Percentiles rank a stretch among this genome's conserved stretches.
phyloP scores from a whole-genome alignment of 2,888 invertebrate species.

The Drosophila sordidapex region DNA sequence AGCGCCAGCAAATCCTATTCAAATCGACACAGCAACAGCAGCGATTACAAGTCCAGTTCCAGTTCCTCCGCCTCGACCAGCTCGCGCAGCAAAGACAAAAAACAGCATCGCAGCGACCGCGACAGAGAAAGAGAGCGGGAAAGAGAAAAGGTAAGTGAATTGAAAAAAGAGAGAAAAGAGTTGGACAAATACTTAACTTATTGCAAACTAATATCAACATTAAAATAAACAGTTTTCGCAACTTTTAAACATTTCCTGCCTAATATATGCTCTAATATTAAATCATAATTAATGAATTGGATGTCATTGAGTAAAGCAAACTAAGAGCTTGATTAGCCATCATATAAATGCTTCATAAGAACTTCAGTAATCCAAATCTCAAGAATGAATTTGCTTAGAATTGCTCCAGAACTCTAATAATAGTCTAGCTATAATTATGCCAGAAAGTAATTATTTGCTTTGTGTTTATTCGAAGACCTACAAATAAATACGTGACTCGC shows the following conservation, averaged over 20 bases:
- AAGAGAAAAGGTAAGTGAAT: constrained; percentile 41
- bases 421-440: neutral
- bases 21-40: constrained; percentile 49
- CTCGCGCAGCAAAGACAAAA: constrained; percentile 72
- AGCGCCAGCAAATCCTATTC: constrained; percentile 55
- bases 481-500: neutral
- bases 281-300: neutral
- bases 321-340: neutral
- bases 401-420: neutral
- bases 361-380: neutral
- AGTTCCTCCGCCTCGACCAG: constrained; percentile 59
- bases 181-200: neutral
- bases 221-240: neutral
- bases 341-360: neutral
- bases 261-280: neutral
- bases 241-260: neutral
- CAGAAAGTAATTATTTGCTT: neutral
- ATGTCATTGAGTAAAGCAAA: neutral
- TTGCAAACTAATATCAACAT: neutral
- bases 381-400: neutral
- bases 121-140: constrained; percentile 58
- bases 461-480: neutral
- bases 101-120: constrained; percentile 57
- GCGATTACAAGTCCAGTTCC: constrained; percentile 57
- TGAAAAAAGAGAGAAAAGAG: neutral